These are phyloP conservation scores for Stercorarius parasiticus DNA, from an alignment of 2,113 vertebrate species.

Conservation along the genomic window DNA sequence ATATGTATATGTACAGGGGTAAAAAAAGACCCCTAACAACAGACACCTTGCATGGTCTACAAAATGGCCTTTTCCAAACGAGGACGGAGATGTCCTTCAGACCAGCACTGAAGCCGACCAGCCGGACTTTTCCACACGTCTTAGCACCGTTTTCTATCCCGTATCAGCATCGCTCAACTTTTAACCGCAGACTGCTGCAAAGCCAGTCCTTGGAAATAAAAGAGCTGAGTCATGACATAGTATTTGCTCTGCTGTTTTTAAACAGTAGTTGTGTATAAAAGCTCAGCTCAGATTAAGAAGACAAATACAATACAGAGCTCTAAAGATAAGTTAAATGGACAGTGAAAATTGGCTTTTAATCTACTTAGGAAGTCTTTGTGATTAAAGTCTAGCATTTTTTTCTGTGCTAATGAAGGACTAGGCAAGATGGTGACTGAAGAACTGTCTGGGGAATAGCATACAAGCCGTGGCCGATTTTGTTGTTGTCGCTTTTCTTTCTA, in stretches of 20 bases:
- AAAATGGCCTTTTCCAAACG: background rate
- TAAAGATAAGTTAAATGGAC: constrained; percentile 23
- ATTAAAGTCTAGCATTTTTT: background rate
- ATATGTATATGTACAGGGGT: background rate
- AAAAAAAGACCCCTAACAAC: background rate
- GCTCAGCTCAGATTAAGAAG: constrained; percentile 2
- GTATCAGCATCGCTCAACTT: background rate
- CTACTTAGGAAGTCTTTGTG: constrained; percentile 12
- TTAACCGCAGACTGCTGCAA: background rate
- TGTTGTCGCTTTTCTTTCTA: background rate
- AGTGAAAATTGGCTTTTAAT: constrained; percentile 31
- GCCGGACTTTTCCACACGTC: background rate
- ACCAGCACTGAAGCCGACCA: background rate
- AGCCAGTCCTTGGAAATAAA: background rate
- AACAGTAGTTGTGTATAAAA: background rate
- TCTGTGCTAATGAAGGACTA: background rate
- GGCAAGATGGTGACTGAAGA: background rate
- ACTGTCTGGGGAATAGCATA: background rate
- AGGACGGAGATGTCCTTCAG: background rate
- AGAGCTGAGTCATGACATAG: background rate
- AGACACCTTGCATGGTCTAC: background rate
- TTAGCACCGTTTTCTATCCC: background rate
- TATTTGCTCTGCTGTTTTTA: background rate
- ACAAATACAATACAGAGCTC: constrained; percentile 5
- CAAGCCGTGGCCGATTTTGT: accelerated